Base-by-base conservation (phyloP, 2,888 invertebrate species). In the Caenorhabditis sp. region DNA sequence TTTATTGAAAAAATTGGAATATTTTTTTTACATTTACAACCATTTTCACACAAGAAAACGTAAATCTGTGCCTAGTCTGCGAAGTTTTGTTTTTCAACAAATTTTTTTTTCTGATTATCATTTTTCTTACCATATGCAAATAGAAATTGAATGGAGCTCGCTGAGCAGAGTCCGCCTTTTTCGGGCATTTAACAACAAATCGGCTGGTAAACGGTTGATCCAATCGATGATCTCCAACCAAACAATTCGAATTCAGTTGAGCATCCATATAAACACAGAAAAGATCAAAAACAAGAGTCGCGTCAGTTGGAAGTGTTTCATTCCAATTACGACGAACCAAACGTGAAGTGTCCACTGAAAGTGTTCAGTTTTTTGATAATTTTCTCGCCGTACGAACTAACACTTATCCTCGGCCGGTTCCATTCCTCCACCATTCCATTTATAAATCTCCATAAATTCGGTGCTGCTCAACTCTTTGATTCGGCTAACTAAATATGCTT, bases 251-350 rank as follows among this genome's bases (percentile, higher is more conserved):
- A 23, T 77, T 78, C 51, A 81, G 43, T 31, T 73, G 76, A 24
- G 76, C 64, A 61, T 81, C 81, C 81, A 81, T 81, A 58, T 79
- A 81, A 23, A 71, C 64, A 21, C 65, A 61, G 70, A 81, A 81
- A 10, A 81, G 62, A 12, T 65, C 62, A 54, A 81, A 77, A n/a
- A 81, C 37, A 23, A 81, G 66, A n/a, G 66, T 66, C 0, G 77
- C 70, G 55, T 81, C 81, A 2, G 81, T 79, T 14, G 81, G 81
- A 17, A 81, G 69, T 0, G 70, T 62, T 17, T 76, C 79, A 36
- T 65, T 75, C 81, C 81, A 81, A 21, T 71, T 64, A 1, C 76
- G 64, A 0, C 74, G 69, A n/a, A 71, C 62, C 31, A 73, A 49
- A 1, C 77, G 66, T 1, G 66, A 58, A 49, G 53, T 53, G 14